Percentiles rank a stretch among this genome's conserved stretches.
Evolutionary conservation across 2,797 vertebrate genomes (phyloP).

Genomic region (Antennarius maculatus): DNA sequence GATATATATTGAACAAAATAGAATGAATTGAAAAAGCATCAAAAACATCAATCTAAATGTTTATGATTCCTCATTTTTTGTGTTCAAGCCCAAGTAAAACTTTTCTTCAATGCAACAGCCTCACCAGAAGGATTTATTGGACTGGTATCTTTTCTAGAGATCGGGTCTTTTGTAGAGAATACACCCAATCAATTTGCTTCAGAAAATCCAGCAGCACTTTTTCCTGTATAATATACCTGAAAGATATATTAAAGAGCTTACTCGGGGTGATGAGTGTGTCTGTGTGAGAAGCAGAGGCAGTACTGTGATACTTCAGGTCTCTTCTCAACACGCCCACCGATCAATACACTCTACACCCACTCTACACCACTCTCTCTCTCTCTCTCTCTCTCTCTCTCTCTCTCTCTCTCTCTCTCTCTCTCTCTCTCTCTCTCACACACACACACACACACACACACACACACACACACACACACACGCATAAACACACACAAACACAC

Average conservation of each 20-base stretch:
- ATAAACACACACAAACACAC: no score
- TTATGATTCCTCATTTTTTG: background rate
- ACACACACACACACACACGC: conserved; percentile 33
- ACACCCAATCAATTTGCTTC: conserved; percentile 9
- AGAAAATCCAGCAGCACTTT: conserved; percentile 29
- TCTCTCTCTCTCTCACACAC: background rate
- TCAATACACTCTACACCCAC: conserved; percentile 39
- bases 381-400: no score
- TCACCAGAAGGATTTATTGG: conserved; percentile 33
- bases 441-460: conserved; percentile 5
- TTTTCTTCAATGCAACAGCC: background rate
- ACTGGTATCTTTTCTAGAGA: conserved; percentile 12
- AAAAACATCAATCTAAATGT: no score
- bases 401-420: conserved; percentile 1
- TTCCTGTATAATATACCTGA: conserved; percentile 22
- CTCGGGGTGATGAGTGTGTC: conserved; percentile 16
- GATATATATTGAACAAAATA: no score
- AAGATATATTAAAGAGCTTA: conserved; percentile 31
- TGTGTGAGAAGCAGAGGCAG: conserved; percentile 27
- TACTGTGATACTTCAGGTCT: conserved; percentile 38
- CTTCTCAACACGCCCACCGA: conserved; percentile 34
- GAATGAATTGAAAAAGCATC: no score
- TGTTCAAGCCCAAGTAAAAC: background rate
- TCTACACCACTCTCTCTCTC: no score
- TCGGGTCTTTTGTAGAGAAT: no score